Base-by-base conservation (phyloP, 2,888 invertebrate species). In the Monopis laevigella region DNA sequence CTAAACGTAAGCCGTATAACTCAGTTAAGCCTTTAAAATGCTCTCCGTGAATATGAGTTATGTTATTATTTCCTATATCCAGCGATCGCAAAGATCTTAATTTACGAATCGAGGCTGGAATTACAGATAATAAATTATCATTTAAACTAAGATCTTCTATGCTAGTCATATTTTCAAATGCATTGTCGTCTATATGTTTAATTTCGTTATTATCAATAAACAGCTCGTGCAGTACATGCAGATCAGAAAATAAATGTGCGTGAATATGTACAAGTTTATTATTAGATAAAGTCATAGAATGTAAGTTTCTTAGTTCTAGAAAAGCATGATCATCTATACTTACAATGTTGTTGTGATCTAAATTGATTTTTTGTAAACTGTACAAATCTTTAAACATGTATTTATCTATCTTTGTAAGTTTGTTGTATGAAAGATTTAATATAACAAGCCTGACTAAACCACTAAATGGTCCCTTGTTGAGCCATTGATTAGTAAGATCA, bases 61-160 rank as follows among this genome's bases (percentile, higher is more conserved):
- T 88, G 59, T 84, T 85, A 71, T 94, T 94, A 60, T 90, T 89
- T 14, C 90, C 91, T 49, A 94, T 83, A 73, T 93, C 91, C 49
- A 94, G 77, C 14, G 88, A 88, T 65, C 87, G 88, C 45, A 94
- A 69, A 51, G 86, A 85, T 38, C 84, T 73, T 45, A 92, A 77
- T 59, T 86, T 86, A 29, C 85, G 84, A 40, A 90, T 82, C 8
- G 90, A 89, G 42, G 70, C 69, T 18, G 92, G 89, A 39, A 89
- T 82, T 36, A 83, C 83, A 8, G 83, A 84, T 48, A 92, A 72
- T 53, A 82, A 67, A 64, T 93, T 93, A 45, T 87, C 88, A 51
- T 87, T 88, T 48, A 92, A 68, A 35, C 87, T 85, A 46, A 92
- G 80, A 59, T 92, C 92, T 61, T 88, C 87, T 36, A 92, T 82